Evolutionary conservation across 92 coral and sea anemone species (phyloP).

Genomic region (Porites divaricata): DNA sequence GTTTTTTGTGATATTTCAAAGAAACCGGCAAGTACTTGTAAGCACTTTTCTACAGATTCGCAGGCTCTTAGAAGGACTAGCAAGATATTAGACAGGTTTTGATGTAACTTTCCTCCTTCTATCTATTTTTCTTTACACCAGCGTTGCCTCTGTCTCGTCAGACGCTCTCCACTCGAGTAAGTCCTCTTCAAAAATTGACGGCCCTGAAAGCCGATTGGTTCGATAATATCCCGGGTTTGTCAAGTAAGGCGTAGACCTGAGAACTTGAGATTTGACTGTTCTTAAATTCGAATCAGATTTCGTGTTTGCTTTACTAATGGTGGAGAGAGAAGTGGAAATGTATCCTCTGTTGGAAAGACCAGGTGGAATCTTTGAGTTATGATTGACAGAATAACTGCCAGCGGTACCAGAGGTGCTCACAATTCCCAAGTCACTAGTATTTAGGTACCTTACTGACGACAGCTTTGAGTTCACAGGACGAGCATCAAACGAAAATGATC

Average conservation of each 20-base stretch:
- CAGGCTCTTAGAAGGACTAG: not conserved
- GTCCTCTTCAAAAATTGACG: conserved; percentile 78
- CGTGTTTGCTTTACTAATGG: conserved; percentile 20
- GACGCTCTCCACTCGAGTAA: conserved; percentile 73
- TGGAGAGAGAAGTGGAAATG: conserved; percentile 71
- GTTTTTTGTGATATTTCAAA: no score
- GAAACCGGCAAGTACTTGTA: not conserved
- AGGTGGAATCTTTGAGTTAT: conserved; percentile 52
- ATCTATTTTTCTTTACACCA: conserved; percentile 53
- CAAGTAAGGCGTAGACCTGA: conserved; percentile 63
- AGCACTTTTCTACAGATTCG: not conserved
- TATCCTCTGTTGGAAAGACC: conserved; percentile 62
- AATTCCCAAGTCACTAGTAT: conserved; percentile 84
- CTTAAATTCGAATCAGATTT: conserved; percentile 32
- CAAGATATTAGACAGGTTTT: not conserved
- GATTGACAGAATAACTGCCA: conserved; percentile 81
- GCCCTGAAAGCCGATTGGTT: conserved; percentile 51
- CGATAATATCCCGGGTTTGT: conserved; percentile 59
- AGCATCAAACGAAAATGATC: conserved; percentile 74
- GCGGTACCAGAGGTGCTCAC: conserved; percentile 80
- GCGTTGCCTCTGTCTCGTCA: conserved; percentile 74
- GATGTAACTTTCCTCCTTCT: not conserved
- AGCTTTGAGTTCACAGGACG: conserved; percentile 68
- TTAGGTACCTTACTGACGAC: conserved; percentile 60
- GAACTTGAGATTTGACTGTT: conserved; percentile 62